These are phyloP conservation scores for Leptinotarsa haldemani DNA, from an alignment of 2,888 invertebrate species.

Conservation along the genomic window DNA sequence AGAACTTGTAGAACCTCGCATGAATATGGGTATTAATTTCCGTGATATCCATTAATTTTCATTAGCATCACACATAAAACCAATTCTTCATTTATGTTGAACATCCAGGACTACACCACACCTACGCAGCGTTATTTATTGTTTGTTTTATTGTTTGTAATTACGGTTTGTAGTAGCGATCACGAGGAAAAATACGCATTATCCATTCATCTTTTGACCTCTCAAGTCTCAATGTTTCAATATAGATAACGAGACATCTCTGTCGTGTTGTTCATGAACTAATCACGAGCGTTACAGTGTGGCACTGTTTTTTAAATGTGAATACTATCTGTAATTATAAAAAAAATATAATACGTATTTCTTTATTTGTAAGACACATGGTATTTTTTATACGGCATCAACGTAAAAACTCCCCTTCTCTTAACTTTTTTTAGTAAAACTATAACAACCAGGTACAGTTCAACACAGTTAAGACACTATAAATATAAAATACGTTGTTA, in stretches of 20 bases:
- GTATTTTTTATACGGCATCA: too few species aligned
- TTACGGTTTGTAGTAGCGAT: slow-evolving; percentile 3
- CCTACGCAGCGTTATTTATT: slow-evolving; percentile 37
- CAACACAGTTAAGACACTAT: too few species aligned
- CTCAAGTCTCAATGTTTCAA: slow-evolving; percentile 1
- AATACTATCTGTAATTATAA: too few species aligned
- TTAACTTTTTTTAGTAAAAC: too few species aligned
- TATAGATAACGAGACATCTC: neutral
- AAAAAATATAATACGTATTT: too few species aligned
- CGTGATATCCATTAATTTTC: slow-evolving; percentile 28
- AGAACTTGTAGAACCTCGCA: slow-evolving; percentile 26
- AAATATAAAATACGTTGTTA: too few species aligned
- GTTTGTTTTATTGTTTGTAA: slow-evolving; percentile 20
- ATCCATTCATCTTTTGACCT: slow-evolving; percentile 11
- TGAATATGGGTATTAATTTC: slow-evolving; percentile 23
- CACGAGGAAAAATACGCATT: neutral
- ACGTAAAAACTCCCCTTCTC: too few species aligned
- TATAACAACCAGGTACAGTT: too few species aligned
- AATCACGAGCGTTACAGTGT: neutral
- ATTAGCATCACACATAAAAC: slow-evolving; percentile 25
- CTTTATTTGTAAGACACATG: too few species aligned
- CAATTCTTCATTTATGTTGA: slow-evolving; percentile 33
- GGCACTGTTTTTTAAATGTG: neutral
- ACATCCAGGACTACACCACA: slow-evolving; percentile 40
- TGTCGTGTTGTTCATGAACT: neutral